Conservation (phyloP, 2,113 vertebrate genomes). For the Leucosticte australis region DNA sequence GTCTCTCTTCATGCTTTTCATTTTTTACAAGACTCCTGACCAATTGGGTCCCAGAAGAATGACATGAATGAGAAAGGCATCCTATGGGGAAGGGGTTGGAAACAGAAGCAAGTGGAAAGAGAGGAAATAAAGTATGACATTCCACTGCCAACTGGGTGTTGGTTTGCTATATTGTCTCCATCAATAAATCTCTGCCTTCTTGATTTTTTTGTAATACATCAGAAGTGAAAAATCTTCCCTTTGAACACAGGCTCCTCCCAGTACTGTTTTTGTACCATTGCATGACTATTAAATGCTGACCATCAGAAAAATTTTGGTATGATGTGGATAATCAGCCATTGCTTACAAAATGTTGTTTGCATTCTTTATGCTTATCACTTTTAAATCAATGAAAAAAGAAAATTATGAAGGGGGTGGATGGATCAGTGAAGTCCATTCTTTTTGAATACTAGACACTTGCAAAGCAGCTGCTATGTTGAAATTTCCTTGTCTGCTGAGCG, state of each 20-base stretch:
- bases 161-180: not conserved
- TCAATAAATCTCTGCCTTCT: not conserved
- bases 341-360: not conserved
- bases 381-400: not conserved
- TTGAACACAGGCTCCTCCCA: not conserved
- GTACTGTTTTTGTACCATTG: not conserved
- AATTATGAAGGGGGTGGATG: not conserved
- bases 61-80: slow-evolving; percentile 3
- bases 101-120: not conserved
- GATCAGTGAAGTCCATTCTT: not conserved
- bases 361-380: not conserved
- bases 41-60: not conserved
- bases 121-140: not conserved
- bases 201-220: not conserved
- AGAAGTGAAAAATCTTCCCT: not conserved
- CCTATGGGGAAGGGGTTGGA: not conserved
- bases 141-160: not conserved
- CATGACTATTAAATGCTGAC: not conserved
- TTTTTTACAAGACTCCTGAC: not conserved
- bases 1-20: not conserved
- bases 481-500: not conserved
- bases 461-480: slow-evolving; percentile 32
- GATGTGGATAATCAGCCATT: not conserved
- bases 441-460: not conserved
- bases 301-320: not conserved